Evolutionary conservation across 2,113 vertebrate species (phyloP).

Genomic region (Lynx canadensis): DNA sequence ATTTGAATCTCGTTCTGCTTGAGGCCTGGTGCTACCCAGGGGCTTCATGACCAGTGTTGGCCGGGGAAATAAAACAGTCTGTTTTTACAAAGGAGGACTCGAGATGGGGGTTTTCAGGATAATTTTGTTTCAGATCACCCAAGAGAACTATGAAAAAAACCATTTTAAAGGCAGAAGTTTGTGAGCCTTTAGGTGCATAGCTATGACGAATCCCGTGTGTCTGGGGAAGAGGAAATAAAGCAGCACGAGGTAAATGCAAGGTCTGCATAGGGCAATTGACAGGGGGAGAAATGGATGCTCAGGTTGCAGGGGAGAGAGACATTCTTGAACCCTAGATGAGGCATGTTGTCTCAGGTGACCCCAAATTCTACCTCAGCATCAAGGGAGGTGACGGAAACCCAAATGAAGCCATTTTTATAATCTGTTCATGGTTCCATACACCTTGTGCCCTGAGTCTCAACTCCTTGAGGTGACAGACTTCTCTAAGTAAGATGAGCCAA

Average conservation of each 20-base stretch:
- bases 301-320: neutral
- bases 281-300: neutral
- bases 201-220: neutral
- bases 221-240: neutral
- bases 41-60: neutral
- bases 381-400: neutral
- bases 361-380: neutral
- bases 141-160: neutral
- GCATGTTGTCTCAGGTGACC: neutral
- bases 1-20: neutral
- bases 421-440: neutral
- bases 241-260: neutral
- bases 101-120: neutral
- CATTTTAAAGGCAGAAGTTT: neutral
- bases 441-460: neutral
- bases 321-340: neutral
- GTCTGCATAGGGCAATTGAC: too few species aligned
- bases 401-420: neutral
- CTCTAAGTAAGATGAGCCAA: neutral
- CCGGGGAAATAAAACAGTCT: conserved; percentile 1
- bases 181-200: neutral
- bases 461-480: neutral
- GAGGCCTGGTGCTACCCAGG: neutral
- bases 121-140: neutral
- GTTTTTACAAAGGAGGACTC: neutral